Conservation (phyloP, 35 echinoderm and acorn worm genomes). For the Strongylocentrotus purpuratus region DNA sequence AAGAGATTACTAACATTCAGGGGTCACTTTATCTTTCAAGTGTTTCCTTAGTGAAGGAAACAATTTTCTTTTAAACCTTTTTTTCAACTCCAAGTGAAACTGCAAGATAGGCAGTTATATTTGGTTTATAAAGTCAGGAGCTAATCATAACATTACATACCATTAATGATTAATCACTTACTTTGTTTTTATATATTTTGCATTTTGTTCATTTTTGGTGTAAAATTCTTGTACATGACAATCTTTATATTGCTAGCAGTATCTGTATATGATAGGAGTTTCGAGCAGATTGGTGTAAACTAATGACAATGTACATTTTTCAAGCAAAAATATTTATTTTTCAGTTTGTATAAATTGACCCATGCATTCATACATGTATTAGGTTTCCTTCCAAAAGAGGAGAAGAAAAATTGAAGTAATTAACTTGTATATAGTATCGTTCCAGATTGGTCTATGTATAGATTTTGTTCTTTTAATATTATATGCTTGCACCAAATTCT, state of each 20-base stretch:
- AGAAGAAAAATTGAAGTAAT: not conserved
- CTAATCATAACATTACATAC: not conserved
- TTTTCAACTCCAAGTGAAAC: not conserved
- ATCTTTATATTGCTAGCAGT: constrained; percentile 24
- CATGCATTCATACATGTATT: constrained; percentile 5
- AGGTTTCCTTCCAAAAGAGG: not conserved
- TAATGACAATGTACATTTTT: not conserved
- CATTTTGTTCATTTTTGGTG: not conserved
- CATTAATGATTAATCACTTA: not conserved
- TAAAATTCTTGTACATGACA: constrained; percentile 6
- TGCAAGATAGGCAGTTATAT: not conserved
- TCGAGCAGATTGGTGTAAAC: constrained; percentile 14
- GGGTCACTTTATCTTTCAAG: not conserved
- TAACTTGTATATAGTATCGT: not conserved
- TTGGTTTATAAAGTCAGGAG: not conserved
- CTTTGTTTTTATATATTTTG: not conserved
- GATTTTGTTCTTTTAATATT: not conserved
- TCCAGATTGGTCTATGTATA: constrained; percentile 10
- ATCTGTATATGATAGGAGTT: constrained; percentile 6
- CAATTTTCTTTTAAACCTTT: not conserved
- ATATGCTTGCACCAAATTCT: constrained; percentile 12
- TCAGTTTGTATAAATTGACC: constrained; percentile 11
- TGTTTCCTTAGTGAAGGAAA: not conserved
- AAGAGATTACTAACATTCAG: not conserved
- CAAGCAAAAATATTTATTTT: constrained; percentile 42